These are phyloP conservation scores for Zoanthus gigantus DNA, from an alignment of 92 coral and sea anemone genomes.

Conservation along the genomic window DNA sequence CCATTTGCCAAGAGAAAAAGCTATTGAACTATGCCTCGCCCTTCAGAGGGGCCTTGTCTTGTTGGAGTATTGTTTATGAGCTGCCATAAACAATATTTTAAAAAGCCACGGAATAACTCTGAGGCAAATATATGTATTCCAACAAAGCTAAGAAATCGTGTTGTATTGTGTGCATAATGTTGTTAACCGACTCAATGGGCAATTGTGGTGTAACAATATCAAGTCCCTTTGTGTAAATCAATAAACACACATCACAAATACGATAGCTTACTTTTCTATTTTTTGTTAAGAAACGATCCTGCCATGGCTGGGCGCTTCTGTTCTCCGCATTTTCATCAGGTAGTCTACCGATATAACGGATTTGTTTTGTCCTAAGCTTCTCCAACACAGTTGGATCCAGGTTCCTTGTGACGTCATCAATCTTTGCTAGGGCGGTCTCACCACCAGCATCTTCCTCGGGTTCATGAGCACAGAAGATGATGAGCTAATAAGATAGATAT, in stretches of 20 bases:
- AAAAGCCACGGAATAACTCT: too few species aligned
- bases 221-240: too few species aligned
- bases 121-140: too few species aligned
- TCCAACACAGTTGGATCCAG: constrained; percentile 16
- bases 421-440: constrained; percentile 31
- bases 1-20: too few species aligned
- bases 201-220: too few species aligned
- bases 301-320: constrained; percentile 34
- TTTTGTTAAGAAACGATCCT: constrained; percentile 48
- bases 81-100: too few species aligned
- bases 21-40: too few species aligned
- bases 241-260: background rate
- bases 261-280: constrained; percentile 2
- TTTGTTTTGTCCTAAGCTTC: constrained; percentile 23
- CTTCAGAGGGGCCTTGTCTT: too few species aligned
- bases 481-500: background rate
- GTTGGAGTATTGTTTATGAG: too few species aligned
- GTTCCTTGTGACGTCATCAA: constrained; percentile 23
- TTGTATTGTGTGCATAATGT: too few species aligned
- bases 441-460: constrained; percentile 44
- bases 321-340: constrained; percentile 24
- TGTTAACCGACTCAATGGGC: too few species aligned
- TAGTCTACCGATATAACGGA: constrained; percentile 36
- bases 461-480: constrained; percentile 37
- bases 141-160: too few species aligned